A percentile compares a stretch with the other conserved stretches of the same genome.
Evolutionary conservation across 2,797 vertebrate genomes (phyloP).

Genomic region (Platalea minor): DNA sequence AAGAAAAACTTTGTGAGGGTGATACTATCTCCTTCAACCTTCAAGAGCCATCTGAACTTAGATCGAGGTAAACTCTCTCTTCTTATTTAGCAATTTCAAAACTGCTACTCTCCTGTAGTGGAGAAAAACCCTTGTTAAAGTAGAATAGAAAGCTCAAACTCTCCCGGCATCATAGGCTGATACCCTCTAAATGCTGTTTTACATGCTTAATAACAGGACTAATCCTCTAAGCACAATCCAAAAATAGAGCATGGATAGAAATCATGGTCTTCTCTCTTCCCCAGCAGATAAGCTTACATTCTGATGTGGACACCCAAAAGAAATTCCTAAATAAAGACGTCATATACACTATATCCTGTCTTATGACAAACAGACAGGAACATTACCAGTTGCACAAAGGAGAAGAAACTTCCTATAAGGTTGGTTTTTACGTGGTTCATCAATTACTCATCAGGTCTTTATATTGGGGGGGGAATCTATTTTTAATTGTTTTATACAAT

Average conservation of each 20-base stretch:
- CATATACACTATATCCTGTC: not conserved
- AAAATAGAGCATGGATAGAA: not conserved
- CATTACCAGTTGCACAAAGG: not conserved
- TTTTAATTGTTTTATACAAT: not conserved
- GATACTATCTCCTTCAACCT: not conserved
- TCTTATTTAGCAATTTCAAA: not conserved
- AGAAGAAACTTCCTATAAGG: not conserved
- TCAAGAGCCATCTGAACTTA: not conserved
- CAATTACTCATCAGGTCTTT: not conserved
- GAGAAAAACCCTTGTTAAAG: not conserved
- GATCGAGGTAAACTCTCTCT: not conserved
- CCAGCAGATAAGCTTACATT: not conserved
- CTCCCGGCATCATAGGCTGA: not conserved
- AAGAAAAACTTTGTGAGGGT: not conserved
- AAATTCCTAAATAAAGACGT: not conserved
- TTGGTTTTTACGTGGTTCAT: not conserved
- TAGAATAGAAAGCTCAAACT: not conserved
- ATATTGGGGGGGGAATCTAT: not conserved
- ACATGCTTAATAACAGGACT: not conserved
- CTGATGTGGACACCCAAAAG: not conserved
- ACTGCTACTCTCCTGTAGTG: not conserved
- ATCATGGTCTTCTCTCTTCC: not conserved
- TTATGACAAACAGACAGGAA: not conserved
- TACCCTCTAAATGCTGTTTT: not conserved
- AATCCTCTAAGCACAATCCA: not conserved